phyloP scores from a whole-genome alignment of 2,888 invertebrate species.

The Ernsta delagoae region DNA sequence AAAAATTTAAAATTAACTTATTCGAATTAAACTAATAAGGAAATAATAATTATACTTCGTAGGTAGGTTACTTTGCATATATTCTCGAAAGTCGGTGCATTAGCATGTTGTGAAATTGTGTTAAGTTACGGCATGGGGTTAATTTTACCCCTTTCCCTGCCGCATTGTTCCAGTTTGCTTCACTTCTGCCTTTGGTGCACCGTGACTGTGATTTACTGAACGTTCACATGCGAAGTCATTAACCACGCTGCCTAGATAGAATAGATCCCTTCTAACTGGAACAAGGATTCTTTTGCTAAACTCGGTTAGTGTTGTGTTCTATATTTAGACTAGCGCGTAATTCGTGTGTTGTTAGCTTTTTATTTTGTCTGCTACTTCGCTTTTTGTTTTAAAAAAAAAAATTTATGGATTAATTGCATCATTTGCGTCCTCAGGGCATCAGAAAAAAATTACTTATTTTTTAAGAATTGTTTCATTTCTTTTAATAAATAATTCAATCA shows the following conservation, averaged over 20 bases:
- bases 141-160: not conserved
- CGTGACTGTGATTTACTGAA: conserved; percentile 17
- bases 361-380: not conserved
- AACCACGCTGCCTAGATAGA: not conserved
- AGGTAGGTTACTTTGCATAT: too few species aligned
- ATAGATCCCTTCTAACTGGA: conserved; percentile 8
- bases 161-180: conserved; percentile 4
- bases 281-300: conserved; percentile 20
- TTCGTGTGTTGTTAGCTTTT: not conserved
- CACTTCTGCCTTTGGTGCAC: not conserved
- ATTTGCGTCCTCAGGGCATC: too few species aligned
- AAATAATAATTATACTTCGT: too few species aligned
- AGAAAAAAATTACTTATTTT: too few species aligned
- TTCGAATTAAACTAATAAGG: too few species aligned
- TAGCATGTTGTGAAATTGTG: not conserved
- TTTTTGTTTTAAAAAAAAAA: too few species aligned
- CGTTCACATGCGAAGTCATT: conserved; percentile 24
- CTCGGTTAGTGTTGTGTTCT: conserved; percentile 4
- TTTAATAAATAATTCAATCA: too few species aligned
- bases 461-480: too few species aligned
- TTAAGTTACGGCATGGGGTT: too few species aligned
- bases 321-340: conserved; percentile 5
- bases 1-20: too few species aligned
- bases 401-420: too few species aligned
- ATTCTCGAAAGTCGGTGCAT: not conserved